A percentile compares a stretch with the other conserved stretches of the same genome.
These are phyloP conservation scores for Rhinogobius similis DNA, from an alignment of 2,113 vertebrate species.

Conservation along the genomic window DNA sequence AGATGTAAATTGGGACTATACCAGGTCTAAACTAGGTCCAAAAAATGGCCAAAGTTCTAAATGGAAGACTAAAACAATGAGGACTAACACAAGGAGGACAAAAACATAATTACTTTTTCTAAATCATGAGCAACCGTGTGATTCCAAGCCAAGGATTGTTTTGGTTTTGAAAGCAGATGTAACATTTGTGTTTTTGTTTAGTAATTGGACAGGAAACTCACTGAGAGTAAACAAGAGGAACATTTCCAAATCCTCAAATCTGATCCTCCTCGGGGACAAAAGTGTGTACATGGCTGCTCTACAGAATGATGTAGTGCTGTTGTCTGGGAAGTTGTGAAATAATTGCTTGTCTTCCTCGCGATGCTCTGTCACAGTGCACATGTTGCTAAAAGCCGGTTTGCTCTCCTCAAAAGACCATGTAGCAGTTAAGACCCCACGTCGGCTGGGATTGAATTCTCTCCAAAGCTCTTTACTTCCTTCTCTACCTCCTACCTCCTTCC, in stretches of 20 bases:
- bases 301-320: constrained; percentile 32
- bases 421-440: constrained; percentile 53
- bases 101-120: background rate
- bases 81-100: too few species aligned
- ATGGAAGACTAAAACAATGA: too few species aligned
- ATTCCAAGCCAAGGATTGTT: background rate
- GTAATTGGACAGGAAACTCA: background rate
- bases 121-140: background rate
- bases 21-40: too few species aligned
- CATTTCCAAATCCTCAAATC: background rate
- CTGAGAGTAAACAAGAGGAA: background rate
- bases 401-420: constrained; percentile 43
- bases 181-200: background rate
- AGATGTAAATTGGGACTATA: too few species aligned
- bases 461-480: constrained; percentile 41
- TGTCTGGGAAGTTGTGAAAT: constrained; percentile 46
- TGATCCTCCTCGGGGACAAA: background rate
- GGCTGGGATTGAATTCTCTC: constrained; percentile 49
- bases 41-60: too few species aligned
- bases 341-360: constrained; percentile 48
- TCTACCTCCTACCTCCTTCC: constrained; percentile 19
- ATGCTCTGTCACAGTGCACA: constrained; percentile 23
- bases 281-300: constrained; percentile 3
- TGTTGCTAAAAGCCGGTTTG: constrained; percentile 52
- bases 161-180: background rate